These are phyloP conservation scores for Uropetala carovei DNA, from an alignment of 2,888 invertebrate species.

Conservation along the genomic window DNA sequence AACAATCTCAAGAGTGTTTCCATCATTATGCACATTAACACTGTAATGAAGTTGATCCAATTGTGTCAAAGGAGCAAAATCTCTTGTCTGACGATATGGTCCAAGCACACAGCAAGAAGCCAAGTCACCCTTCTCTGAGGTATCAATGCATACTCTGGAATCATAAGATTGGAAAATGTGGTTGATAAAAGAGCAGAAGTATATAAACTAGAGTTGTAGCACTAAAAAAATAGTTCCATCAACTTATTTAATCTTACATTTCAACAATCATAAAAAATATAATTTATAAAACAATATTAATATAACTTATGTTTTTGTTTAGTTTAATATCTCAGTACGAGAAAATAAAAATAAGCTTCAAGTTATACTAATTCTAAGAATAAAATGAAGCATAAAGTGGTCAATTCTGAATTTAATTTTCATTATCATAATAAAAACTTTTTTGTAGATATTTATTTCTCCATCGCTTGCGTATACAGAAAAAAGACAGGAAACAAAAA, in stretches of 20 bases:
- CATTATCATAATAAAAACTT: too few species aligned
- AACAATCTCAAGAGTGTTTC: conserved; percentile 93
- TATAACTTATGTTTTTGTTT: neutral
- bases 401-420: too few species aligned
- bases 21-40: conserved; percentile 93
- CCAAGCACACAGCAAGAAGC: conserved; percentile 86
- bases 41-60: conserved; percentile 91
- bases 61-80: conserved; percentile 86
- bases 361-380: too few species aligned
- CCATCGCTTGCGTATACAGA: too few species aligned
- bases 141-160: conserved; percentile 88
- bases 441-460: too few species aligned
- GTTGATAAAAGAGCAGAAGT: conserved; percentile 39
- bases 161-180: conserved; percentile 67
- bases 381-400: too few species aligned
- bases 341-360: too few species aligned
- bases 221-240: neutral
- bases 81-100: conserved; percentile 87
- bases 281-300: neutral
- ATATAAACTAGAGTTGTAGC: conserved; percentile 42
- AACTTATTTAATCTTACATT: too few species aligned
- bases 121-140: conserved; percentile 88
- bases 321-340: too few species aligned
- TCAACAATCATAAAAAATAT: neutral
- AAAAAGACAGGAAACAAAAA: too few species aligned